Conservation (phyloP, 2,888 invertebrate genomes). For the Chymomyza amoena region DNA sequence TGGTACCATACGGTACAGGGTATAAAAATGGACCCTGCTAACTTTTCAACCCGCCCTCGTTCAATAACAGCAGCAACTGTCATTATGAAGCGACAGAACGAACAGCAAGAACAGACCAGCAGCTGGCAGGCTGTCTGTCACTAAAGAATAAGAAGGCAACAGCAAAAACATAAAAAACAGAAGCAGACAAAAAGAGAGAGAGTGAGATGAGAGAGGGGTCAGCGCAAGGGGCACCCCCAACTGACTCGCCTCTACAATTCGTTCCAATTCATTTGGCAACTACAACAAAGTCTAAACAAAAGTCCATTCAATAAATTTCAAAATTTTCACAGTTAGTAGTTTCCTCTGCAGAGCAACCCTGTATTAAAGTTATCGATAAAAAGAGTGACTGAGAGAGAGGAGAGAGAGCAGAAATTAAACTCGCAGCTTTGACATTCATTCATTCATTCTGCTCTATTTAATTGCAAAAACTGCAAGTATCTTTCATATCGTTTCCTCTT, state of each 20-base stretch:
- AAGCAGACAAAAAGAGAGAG: not conserved
- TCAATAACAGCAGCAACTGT: slow-evolving; percentile 9
- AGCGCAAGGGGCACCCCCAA: not conserved
- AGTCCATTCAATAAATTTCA: slow-evolving; percentile 47
- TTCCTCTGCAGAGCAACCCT: slow-evolving; percentile 4
- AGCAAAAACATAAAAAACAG: not conserved
- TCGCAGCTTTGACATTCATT: not conserved
- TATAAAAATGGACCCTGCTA: no score
- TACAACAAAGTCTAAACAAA: slow-evolving; percentile 28
- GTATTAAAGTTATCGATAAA: slow-evolving; percentile 4
- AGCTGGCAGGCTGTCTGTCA: slow-evolving; percentile 1
- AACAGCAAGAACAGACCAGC: not conserved
- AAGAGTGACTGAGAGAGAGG: not conserved
- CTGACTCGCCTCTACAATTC: slow-evolving; percentile 16
- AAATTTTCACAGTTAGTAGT: slow-evolving; percentile 37
- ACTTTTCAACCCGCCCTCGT: no score
- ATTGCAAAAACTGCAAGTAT: slow-evolving; percentile 17
- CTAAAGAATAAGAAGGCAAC: not conserved
- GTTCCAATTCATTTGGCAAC: slow-evolving; percentile 66
- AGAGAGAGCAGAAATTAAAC: not conserved
- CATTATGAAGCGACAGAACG: slow-evolving; percentile 2
- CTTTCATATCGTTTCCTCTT: not conserved
- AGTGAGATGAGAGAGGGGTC: not conserved
- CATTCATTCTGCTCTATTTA: slow-evolving; percentile 27
- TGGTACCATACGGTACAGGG: no score